Evolutionary conservation across 2,113 vertebrate species (phyloP).

Genomic region (Asarcornis scutulata): DNA sequence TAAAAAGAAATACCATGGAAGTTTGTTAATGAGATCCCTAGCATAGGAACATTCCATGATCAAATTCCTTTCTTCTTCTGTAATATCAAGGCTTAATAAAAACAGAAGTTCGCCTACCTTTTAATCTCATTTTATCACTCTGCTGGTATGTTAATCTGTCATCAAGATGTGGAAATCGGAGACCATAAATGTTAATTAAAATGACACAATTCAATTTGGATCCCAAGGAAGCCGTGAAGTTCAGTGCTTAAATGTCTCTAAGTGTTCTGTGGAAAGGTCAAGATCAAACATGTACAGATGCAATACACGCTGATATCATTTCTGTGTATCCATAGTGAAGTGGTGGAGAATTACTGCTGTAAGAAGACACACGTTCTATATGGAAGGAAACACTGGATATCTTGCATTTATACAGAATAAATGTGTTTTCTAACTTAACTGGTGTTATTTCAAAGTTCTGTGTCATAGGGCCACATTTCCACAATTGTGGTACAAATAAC

Average conservation of each 20-base stretch:
- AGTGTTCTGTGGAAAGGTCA: conserved; percentile 12
- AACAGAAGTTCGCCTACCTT: conserved; percentile 39
- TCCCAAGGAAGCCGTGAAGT: not conserved
- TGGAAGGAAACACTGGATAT: not conserved
- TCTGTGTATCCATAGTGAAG: not conserved
- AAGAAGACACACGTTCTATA: not conserved
- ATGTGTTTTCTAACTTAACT: not conserved
- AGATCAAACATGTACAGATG: conserved; percentile 43
- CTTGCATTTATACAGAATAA: not conserved
- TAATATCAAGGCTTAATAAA: conserved; percentile 43
- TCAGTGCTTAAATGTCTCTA: not conserved
- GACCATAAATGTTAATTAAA: conserved; percentile 56
- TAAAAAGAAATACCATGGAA: not conserved
- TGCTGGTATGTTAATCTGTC: conserved; percentile 47
- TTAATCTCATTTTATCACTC: conserved; percentile 65
- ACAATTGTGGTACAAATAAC: not conserved
- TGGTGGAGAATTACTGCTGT: not conserved
- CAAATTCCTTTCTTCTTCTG: conserved; percentile 44
- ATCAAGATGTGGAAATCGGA: conserved; percentile 50
- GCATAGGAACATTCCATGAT: conserved; percentile 2
- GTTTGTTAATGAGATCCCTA: conserved; percentile 10
- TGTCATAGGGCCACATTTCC: not conserved
- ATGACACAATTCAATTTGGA: conserved; percentile 21
- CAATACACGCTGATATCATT: not conserved
- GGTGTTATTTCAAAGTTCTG: not conserved